A percentile compares a stretch with the other conserved stretches of the same genome.
Evolutionary conservation across 2,888 invertebrate genomes (phyloP).

Genomic region (Melanostoma scalare): DNA sequence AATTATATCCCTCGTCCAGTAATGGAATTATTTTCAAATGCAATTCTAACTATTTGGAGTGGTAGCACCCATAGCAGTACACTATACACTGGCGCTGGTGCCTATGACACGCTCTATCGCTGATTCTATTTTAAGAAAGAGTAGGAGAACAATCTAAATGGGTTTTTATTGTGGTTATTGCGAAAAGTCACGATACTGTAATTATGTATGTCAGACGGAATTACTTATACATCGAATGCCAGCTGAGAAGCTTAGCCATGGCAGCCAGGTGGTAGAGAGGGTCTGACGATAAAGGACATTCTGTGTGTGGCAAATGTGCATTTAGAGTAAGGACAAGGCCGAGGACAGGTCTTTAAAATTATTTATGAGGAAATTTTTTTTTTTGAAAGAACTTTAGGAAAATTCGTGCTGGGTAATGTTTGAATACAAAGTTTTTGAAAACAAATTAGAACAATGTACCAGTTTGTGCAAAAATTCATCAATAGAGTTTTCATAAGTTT

Average conservation of each 20-base stretch:
- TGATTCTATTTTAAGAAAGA: slow-evolving; percentile 49
- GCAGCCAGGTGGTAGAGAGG: not conserved
- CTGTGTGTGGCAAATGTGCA: slow-evolving; percentile 23
- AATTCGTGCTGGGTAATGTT: no score
- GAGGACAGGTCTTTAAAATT: not conserved
- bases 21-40: slow-evolving; percentile 65
- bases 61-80: not conserved
- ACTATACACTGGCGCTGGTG: slow-evolving; percentile 9
- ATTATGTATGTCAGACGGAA: slow-evolving; percentile 65
- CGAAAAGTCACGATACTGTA: slow-evolving; percentile 65
- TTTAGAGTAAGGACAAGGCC: slow-evolving; percentile 17
- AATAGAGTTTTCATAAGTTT: no score
- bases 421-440: no score
- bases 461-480: no score
- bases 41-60: slow-evolving; percentile 62
- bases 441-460: no score
- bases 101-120: slow-evolving; percentile 54
- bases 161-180: slow-evolving; percentile 69
- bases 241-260: slow-evolving; percentile 15
- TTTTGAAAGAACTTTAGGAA: no score
- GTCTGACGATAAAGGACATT: slow-evolving; percentile 7
- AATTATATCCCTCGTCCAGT: slow-evolving; percentile 30
- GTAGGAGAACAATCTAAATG: slow-evolving; percentile 58
- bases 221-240: slow-evolving; percentile 42
- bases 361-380: no score